Percentiles rank a stretch among this genome's conserved stretches.
Conservation (phyloP, 2,797 vertebrate species). For the Acipenser oxyrinchus region DNA sequence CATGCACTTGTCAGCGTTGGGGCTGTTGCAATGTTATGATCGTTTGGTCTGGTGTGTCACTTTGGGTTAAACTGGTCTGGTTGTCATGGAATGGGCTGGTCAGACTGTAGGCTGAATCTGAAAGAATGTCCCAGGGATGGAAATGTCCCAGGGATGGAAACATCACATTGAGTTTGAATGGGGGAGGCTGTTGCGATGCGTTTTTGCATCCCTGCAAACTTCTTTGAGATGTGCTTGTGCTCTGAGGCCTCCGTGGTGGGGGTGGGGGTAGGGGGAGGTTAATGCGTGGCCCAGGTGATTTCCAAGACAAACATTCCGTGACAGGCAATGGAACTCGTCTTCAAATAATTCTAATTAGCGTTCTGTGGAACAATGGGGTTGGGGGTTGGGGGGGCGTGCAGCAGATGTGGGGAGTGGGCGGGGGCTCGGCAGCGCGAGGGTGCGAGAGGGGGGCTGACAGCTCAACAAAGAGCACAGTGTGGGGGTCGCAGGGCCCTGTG, state of each 20-base stretch:
- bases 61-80: not conserved
- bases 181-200: too few relatives aligned
- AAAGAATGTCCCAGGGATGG: too few relatives aligned
- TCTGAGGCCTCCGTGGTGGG: not conserved
- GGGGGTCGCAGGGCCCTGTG: constrained; percentile 1
- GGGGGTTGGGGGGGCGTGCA: not conserved
- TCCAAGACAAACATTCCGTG: constrained; percentile 5
- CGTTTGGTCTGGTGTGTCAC: too few relatives aligned
- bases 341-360: constrained; percentile 17
- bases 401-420: constrained; percentile 16
- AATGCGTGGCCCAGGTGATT: not conserved
- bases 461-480: constrained; percentile 16
- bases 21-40: too few relatives aligned
- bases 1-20: too few relatives aligned
- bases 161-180: too few relatives aligned
- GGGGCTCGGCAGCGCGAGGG: not conserved
- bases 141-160: too few relatives aligned
- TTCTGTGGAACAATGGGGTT: not conserved
- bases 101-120: too few relatives aligned
- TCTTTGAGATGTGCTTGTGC: too few relatives aligned
- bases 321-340: constrained; percentile 7
- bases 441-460: constrained; percentile 7
- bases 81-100: too few relatives aligned
- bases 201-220: too few relatives aligned
- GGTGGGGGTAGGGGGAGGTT: too few relatives aligned